A percentile compares a stretch with the other conserved stretches of the same genome.
Conservation (phyloP, 92 coral and sea anemone species). For the Meandrina meandrites region DNA sequence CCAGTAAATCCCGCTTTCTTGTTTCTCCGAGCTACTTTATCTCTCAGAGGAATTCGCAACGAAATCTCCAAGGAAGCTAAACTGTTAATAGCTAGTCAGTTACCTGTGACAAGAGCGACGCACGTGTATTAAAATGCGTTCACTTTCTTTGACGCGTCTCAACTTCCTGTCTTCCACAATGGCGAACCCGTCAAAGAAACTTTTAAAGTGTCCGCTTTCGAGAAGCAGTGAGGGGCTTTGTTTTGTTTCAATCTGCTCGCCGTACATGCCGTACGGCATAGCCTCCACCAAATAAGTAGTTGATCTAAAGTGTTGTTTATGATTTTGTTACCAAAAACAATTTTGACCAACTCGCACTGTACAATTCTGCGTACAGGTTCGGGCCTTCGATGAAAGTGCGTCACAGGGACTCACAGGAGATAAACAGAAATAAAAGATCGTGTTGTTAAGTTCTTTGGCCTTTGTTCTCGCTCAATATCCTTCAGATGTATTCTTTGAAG, state of each 20-base stretch:
- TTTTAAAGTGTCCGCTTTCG: not conserved
- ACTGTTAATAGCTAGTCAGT: not conserved
- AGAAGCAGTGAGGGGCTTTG: not conserved
- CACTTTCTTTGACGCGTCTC: slow-evolving; percentile 11
- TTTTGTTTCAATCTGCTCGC: slow-evolving; percentile 14
- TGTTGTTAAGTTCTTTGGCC: not conserved
- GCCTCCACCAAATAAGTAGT: not conserved
- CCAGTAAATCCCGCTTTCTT: not conserved
- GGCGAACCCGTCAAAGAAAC: slow-evolving; percentile 24
- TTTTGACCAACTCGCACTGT: not conserved
- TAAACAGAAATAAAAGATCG: not conserved
- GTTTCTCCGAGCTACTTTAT: not conserved
- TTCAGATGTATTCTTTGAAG: not conserved
- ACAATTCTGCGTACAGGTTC: slow-evolving; percentile 3
- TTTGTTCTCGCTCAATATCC: not conserved
- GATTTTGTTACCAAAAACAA: slow-evolving; percentile 34
- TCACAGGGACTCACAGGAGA: not conserved
- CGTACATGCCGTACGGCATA: not conserved
- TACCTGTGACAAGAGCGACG: not conserved
- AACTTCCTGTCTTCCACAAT: slow-evolving; percentile 36
- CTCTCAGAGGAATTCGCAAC: not conserved
- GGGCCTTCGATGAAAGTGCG: slow-evolving; percentile 1
- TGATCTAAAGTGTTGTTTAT: slow-evolving; percentile 34
- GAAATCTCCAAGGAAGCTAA: not conserved
- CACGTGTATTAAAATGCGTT: slow-evolving; percentile 36